Evolutionary conservation across 2,113 vertebrate species (phyloP).

Genomic region (Oreochromis spilurus): DNA sequence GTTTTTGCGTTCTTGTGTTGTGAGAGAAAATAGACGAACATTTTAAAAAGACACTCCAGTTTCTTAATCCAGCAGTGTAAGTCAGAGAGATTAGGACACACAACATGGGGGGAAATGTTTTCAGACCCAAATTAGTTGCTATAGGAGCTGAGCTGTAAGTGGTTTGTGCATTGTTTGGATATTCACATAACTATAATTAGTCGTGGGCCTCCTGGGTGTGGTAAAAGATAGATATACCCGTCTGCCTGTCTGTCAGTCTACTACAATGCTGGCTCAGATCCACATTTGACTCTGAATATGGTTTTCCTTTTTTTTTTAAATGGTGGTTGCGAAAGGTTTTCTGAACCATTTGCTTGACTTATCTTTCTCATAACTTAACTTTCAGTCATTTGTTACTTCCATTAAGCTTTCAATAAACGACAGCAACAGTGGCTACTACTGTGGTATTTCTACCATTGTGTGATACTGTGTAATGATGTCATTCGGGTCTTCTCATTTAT

Average conservation of each 20-base stretch:
- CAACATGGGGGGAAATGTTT: background rate
- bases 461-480: background rate
- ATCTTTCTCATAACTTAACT: background rate
- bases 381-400: background rate
- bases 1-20: background rate
- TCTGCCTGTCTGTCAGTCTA: background rate
- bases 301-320: background rate
- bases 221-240: background rate
- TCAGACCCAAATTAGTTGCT: slow-evolving; percentile 18
- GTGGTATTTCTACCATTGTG: background rate
- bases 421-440: background rate
- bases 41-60: background rate
- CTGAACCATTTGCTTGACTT: background rate
- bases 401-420: background rate
- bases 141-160: slow-evolving; percentile 11
- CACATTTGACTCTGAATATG: background rate
- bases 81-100: background rate
- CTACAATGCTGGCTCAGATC: background rate
- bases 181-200: slow-evolving; percentile 36
- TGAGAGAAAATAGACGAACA: background rate
- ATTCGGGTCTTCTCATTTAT: background rate
- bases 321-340: background rate
- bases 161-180: slow-evolving; percentile 24
- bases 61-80: background rate
- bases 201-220: background rate